Conservation (phyloP, 2,113 vertebrate species). For the Petroica traversi region DNA sequence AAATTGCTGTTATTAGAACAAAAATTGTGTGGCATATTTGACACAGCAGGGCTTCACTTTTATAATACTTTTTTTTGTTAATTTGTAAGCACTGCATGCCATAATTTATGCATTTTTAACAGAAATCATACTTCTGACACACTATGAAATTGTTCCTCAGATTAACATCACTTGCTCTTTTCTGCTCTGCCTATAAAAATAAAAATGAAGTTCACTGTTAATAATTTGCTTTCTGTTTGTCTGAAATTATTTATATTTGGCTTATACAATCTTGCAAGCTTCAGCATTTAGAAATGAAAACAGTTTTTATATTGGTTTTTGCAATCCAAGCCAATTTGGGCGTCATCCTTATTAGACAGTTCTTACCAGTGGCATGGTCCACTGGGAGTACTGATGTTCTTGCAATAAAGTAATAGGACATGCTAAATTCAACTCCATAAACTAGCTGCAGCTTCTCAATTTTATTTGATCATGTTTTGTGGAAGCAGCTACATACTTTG, state of each 20-base stretch:
- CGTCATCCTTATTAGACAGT: not conserved
- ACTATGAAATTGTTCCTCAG: not conserved
- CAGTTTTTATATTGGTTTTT: not conserved
- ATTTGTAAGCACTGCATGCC: not conserved
- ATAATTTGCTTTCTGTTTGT: not conserved
- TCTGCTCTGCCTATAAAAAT: not conserved
- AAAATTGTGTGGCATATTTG: constrained; percentile 34
- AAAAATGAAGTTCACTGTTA: not conserved
- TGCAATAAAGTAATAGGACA: not conserved
- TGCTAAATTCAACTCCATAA: not conserved
- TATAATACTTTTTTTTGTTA: constrained; percentile 3
- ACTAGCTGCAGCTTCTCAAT: not conserved
- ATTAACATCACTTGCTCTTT: constrained; percentile 24
- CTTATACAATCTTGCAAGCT: not conserved
- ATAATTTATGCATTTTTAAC: not conserved
- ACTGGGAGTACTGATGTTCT: not conserved
- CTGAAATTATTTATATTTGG: not conserved
- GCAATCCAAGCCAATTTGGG: not conserved
- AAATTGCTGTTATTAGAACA: constrained; percentile 36
- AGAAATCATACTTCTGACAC: not conserved
- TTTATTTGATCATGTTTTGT: not conserved
- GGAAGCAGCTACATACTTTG: not conserved
- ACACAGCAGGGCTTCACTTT: constrained; percentile 11
- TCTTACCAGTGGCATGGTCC: not conserved
- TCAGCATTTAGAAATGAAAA: not conserved